phyloP scores from a whole-genome alignment of 2,797 vertebrate genomes.

The Sebastes miniatus region DNA sequence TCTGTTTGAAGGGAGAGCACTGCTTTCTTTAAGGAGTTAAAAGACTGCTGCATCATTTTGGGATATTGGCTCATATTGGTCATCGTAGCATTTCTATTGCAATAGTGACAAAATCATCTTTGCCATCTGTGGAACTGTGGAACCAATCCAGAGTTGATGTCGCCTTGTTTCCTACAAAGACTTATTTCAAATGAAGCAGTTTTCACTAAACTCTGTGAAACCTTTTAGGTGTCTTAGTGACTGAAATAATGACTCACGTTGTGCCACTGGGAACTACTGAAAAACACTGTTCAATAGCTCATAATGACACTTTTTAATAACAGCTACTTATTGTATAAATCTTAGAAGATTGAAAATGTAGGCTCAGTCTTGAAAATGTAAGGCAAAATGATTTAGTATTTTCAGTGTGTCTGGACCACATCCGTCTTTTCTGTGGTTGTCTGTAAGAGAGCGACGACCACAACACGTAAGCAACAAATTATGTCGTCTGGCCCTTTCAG shows the following conservation, averaged over 20 bases:
- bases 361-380: not conserved
- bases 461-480: not conserved
- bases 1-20: too few species aligned
- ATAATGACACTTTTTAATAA: not conserved
- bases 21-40: not conserved
- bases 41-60: not conserved
- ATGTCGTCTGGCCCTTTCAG: not conserved
- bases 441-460: not conserved
- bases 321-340: not conserved
- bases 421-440: conserved; percentile 6
- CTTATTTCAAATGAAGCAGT: not conserved
- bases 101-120: not conserved
- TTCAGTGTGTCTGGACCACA: conserved; percentile 3
- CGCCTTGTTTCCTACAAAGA: not conserved
- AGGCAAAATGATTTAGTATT: not conserved
- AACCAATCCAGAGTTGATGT: not conserved
- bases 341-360: not conserved
- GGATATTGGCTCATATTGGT: not conserved
- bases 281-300: not conserved
- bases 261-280: not conserved
- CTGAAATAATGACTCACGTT: not conserved
- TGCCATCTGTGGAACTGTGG: not conserved
- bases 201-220: not conserved
- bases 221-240: too few species aligned
- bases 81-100: not conserved